Percentiles rank a stretch among this genome's conserved stretches.
Conservation (phyloP, 2,888 invertebrate species). For the Theretra japonica region DNA sequence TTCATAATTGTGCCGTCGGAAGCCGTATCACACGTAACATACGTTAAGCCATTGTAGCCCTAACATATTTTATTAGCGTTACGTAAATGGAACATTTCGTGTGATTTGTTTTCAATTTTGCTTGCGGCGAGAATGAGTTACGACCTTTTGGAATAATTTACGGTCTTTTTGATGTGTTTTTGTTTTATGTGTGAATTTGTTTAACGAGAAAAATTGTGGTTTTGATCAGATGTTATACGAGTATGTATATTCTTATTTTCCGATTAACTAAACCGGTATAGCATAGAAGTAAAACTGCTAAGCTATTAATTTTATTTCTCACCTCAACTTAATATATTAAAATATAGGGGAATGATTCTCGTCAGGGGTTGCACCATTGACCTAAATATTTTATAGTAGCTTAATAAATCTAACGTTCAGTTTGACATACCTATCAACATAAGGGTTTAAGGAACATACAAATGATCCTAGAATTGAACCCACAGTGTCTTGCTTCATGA, state of each 20-base stretch:
- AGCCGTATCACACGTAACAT: conserved; percentile 38
- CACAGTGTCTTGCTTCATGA: no score
- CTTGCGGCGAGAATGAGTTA: background rate
- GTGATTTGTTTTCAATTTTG: conserved; percentile 20
- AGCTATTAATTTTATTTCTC: no score
- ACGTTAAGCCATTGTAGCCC: conserved; percentile 17
- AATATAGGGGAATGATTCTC: no score
- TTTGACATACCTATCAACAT: no score
- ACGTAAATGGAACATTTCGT: conserved; percentile 20
- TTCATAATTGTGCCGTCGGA: conserved; percentile 41
- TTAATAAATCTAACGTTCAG: no score
- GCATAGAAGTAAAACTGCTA: no score
- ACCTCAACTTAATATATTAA: no score
- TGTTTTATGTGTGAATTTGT: background rate
- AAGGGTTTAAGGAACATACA: no score
- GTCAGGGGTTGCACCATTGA: no score
- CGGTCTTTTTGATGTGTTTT: background rate
- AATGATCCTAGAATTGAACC: no score
- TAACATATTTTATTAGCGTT: conserved; percentile 16
- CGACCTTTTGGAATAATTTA: background rate
- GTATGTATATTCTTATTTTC: background rate
- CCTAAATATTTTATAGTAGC: no score
- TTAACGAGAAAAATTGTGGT: background rate
- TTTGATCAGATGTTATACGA: background rate
- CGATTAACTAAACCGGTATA: background rate